Percentiles rank a stretch among this genome's conserved stretches.
Conservation (phyloP, 2,888 invertebrate genomes). For the Drosophila falleni region DNA sequence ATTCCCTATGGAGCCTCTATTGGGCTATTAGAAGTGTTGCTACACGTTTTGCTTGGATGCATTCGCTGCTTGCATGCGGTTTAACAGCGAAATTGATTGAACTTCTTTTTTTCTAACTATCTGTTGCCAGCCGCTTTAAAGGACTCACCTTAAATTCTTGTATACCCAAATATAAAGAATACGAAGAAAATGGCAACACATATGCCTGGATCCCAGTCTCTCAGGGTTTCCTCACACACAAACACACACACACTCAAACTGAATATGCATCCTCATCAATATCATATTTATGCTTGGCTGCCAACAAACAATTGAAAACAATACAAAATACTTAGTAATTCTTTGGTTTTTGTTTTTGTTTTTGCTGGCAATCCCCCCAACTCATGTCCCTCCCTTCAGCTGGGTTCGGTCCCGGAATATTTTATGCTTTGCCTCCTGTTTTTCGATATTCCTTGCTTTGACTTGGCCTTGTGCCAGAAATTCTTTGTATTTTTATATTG, state of each 20-base stretch:
- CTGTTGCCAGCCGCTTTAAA: conserved; percentile 12
- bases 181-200: conserved; percentile 15
- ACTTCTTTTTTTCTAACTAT: conserved; percentile 8
- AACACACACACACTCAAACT: background rate
- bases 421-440: conserved; percentile 47
- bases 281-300: conserved; percentile 80
- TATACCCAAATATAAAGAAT: conserved; percentile 1
- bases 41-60: conserved; percentile 56
- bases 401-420: conserved; percentile 38
- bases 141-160: conserved; percentile 37
- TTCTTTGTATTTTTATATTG: conserved; percentile 53
- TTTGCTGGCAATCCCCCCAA: conserved; percentile 32
- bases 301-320: conserved; percentile 81
- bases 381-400: background rate
- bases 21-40: conserved; percentile 56
- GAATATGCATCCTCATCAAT: conserved; percentile 65
- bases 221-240: conserved; percentile 14
- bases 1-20: conserved; percentile 22
- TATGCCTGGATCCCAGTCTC: conserved; percentile 24
- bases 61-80: conserved; percentile 44
- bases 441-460: conserved; percentile 53
- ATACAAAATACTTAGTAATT: conserved; percentile 80
- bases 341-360: conserved; percentile 54
- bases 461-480: conserved; percentile 75
- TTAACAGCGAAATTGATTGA: conserved; percentile 50